Base-by-base conservation (phyloP, 37 sponge, comb jelly and placozoan species). In the Oopsacas minuta region DNA sequence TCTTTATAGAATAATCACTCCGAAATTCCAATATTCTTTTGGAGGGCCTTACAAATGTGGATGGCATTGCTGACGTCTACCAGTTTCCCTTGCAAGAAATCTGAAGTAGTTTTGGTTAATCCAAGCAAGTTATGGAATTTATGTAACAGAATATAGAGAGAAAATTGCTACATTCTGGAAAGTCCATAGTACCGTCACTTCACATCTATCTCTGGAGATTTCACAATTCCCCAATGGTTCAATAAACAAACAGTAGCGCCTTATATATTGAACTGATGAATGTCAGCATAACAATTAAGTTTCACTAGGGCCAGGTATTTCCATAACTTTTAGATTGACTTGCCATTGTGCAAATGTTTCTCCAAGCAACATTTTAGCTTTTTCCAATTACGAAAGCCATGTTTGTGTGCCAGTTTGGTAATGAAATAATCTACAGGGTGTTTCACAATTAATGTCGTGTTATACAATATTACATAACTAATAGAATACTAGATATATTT, bases 311-410 rank as follows among this genome's bases (percentile, higher is more conserved):
- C 52, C 38, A 12, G 86, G 86, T 20, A 85, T 85, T 85, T 85
- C 86, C 10, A 85, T 35, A 23, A 85, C 86, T 85, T 85, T 85
- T 34, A 85, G 86, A 38, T 85, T 37, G 36, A 37, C 61, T 52
- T 81, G 20, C 81, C 37, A 37, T 75, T 85, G 83, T 36, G 38
- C 83, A 82, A 39, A 86, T 86, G 87, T 52, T 46, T 83, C 87
- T 83, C 82, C 12, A 83, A 36, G 39, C 82, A 82, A 39, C 52
- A 82, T 52, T 82, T 83, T 82, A 82, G 36, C 42, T 86, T 86
- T 38, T 86, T 86, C 86, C 86, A 86, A 23, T 75, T 86, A 23
- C 53, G 82, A 83, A 22, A 86, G 53, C 87, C 82, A 39, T 82
- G n/a, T 23, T 28, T 83, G 37, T 46, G 51, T 46, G 51, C 51